Evolutionary conservation across 2,888 invertebrate genomes (phyloP).

Genomic region (Drosophila mimetica): DNA sequence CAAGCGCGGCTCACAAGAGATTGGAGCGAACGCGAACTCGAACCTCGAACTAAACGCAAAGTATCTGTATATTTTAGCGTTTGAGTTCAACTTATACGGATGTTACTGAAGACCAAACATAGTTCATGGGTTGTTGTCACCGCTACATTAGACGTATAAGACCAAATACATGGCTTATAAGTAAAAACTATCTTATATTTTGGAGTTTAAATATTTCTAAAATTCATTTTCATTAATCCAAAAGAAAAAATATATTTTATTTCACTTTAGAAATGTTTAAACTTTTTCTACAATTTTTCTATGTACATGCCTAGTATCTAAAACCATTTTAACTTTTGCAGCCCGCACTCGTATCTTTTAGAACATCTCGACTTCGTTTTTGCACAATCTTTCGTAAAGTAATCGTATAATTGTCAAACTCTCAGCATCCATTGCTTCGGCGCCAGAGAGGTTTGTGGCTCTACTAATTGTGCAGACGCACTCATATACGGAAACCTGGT

Average conservation of each 20-base stretch:
- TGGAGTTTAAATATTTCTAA: too few species aligned
- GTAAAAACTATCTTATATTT: neutral
- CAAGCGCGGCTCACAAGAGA: slow-evolving; percentile 62
- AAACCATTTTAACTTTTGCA: slow-evolving; percentile 47
- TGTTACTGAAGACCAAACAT: neutral
- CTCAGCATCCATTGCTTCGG: slow-evolving; percentile 35
- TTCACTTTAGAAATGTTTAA: neutral
- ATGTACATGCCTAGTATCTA: slow-evolving; percentile 47
- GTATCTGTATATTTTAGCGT: too few species aligned
- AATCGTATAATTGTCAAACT: slow-evolving; percentile 9
- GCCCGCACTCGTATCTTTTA: slow-evolving; percentile 36
- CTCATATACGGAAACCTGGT: slow-evolving; percentile 53
- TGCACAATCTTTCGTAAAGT: neutral
- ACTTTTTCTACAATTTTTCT: slow-evolving; percentile 3
- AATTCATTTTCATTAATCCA: too few species aligned
- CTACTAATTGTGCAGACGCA: slow-evolving; percentile 53
- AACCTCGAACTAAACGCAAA: too few species aligned
- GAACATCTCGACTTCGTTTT: slow-evolving; percentile 35
- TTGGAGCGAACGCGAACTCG: slow-evolving; percentile 54
- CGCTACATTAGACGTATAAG: slow-evolving; percentile 35
- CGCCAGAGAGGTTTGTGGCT: slow-evolving; percentile 15
- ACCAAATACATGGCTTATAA: neutral
- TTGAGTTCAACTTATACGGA: slow-evolving; percentile 44
- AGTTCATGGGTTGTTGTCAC: slow-evolving; percentile 46
- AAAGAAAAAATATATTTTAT: neutral